Evolutionary conservation across 2,888 invertebrate genomes (phyloP), one percentile per base, ranked within the genome.

Genomic region (Lasioglossum oenotherae): DNA sequence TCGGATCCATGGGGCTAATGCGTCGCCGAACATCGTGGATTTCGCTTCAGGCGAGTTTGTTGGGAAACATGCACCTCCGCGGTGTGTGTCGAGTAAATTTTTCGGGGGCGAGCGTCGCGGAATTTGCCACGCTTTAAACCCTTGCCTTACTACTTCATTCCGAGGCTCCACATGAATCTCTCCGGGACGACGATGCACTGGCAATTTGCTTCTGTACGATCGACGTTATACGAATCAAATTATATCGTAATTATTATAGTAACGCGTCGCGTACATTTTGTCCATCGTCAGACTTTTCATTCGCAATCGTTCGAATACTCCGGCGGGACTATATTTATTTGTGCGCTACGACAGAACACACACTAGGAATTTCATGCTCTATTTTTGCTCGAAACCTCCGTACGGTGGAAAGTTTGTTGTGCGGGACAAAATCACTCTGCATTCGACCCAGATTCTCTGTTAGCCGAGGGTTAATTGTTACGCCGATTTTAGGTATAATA

Each of bases 361-460:
- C 10, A 57, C 57, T n/a, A 12, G n/a, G 57, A 57, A 23, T 57
- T 12, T 57, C 57, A 12, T n/a, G 57, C 4, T 57, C n/a, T 57
- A 57, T 57, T 57, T 57, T 57, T 57, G 10, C n/a, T 57, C 57
- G 57, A n/a, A 57, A n/a, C 57, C 57, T 3, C 49, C 49, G 19
- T n/a, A 57, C 57, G 12, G 4, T n/a, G 23, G 57, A 57, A 57
- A 57, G 3, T 57, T 10, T 12, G n/a, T n/a, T n/a, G n/a, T 57
- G 23, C 57, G 57, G 57, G 57, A 57, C 57, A 57, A 57, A n/a
- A 57, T 57, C 23, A 57, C n/a, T 57, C 57, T 12, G n/a, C n/a
- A n/a, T 57, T n/a, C 57, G n/a, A 57, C 57, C 57, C n/a, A 57
- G 57, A 57, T 57, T n/a, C 57, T n/a, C 57, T 57, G 57, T 57